Evolutionary conservation across 2,113 vertebrate genomes (phyloP), one percentile per base, ranked within the genome.

Genomic region (Vulpes vulpes): DNA sequence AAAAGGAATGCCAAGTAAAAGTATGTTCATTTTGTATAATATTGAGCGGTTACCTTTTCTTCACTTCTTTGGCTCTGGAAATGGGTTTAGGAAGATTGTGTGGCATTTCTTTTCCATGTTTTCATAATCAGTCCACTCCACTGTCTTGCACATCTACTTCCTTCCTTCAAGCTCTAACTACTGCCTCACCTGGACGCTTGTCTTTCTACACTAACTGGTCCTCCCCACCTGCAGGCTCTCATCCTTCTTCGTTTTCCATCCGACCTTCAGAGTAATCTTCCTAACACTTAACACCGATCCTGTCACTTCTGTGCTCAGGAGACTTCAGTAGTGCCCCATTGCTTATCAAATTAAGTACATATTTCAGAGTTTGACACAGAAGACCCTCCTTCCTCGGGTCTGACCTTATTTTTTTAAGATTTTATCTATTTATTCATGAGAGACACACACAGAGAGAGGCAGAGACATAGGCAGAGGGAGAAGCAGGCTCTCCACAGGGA

Each of bases 281-380:
- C 71, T 88, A 90, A 87, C 25, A 55, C 23, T 11, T 82, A 89
- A 71, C 76, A 43, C 8, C 5, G 15, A 83, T 67, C n/a, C 20
- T 91, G 83, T 81, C 38, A 87, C 87, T 90, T 89, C 71, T 95
- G 55, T 38, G 23, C 32, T 92, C 27, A 79, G 51, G 23, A 96
- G 38, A 30, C 69, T 97, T 92, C n/a, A 55, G 8, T 93, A 59
- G 62, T 17, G 25, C 22, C 35, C 62, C 25, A 49, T 27, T 87
- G 30, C 32, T 96, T 88, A 83, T 53, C 84, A 60, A 81, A 87
- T 87, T 60, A 84, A 79, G 27, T 71, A 80, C 59, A 60, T 32
- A 93, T 92, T 89, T 89, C 67, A 78, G 80, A 95, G 51, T 60
- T 67, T 94, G 32, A 38, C 86, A 30, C 32, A 22, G 49, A 83